Evolutionary conservation across 2,113 vertebrate genomes (phyloP).

Genomic region (Scytalopus superciliaris): DNA sequence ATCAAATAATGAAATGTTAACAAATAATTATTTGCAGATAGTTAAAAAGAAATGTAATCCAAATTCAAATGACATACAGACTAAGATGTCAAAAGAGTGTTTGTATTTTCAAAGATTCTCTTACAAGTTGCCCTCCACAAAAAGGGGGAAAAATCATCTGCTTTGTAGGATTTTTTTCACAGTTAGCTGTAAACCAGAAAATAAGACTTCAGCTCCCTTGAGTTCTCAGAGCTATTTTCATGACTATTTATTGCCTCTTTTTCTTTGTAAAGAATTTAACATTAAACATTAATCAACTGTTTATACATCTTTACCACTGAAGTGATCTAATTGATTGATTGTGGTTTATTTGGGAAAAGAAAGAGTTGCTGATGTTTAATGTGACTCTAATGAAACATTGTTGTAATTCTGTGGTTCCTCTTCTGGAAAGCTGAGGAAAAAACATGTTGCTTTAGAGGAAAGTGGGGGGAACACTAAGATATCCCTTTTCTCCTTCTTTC

Average conservation of each 20-base stretch:
- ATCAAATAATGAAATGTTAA: not conserved
- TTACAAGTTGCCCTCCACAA: not conserved
- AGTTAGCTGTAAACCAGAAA: not conserved
- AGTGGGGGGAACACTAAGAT: not conserved
- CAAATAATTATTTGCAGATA: not conserved
- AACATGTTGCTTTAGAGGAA: not conserved
- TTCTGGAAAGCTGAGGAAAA: not conserved
- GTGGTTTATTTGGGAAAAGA: not conserved
- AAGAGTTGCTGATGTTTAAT: not conserved
- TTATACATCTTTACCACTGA: not conserved
- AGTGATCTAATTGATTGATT: slow-evolving; percentile 24
- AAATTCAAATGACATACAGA: not conserved
- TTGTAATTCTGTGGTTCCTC: not conserved
- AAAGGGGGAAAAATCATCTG: not conserved
- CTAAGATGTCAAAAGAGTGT: not conserved
- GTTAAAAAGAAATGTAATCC: not conserved
- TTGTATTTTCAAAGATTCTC: not conserved
- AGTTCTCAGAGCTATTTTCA: not conserved
- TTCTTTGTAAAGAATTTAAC: not conserved
- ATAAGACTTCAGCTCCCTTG: not conserved
- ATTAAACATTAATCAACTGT: slow-evolving; percentile 39
- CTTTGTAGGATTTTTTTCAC: not conserved
- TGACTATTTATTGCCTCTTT: not conserved
- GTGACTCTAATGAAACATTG: not conserved
- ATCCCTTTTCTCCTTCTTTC: not conserved